A percentile compares a stretch with the other conserved stretches of the same genome.
Conservation (phyloP, 1,140 invertebrate genomes). For the Lerema accius region DNA sequence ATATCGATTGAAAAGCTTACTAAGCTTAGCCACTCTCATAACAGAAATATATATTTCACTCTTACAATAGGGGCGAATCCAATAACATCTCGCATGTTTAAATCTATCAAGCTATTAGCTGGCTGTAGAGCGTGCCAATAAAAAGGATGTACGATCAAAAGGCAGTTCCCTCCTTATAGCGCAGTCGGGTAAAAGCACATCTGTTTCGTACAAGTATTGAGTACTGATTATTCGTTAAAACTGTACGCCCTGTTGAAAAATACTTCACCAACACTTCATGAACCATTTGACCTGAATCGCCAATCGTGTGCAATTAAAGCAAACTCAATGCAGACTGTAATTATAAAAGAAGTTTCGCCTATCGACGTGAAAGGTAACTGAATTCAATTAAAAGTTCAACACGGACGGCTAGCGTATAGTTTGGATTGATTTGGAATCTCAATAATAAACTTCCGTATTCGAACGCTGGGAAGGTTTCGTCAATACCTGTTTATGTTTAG, state of each 20-base stretch:
- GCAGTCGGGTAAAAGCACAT: no score
- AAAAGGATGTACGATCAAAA: no score
- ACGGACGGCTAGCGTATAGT: conserved; percentile 44
- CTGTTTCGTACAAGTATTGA: no score
- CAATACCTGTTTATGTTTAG: conserved; percentile 1
- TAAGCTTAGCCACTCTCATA: no score
- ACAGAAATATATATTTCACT: no score
- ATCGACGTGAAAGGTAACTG: conserved; percentile 64
- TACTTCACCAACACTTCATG: neutral
- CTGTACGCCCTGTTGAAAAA: neutral
- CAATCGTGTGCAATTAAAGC: conserved; percentile 27
- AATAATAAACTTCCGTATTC: conserved; percentile 50
- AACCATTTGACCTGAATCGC: conserved; percentile 14
- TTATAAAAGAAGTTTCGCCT: conserved; percentile 73
- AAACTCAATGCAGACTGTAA: conserved; percentile 56
- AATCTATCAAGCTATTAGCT: no score
- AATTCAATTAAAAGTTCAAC: conserved; percentile 76
- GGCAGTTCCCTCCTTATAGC: no score
- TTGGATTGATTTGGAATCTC: conserved; percentile 60
- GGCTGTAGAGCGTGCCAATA: no score
- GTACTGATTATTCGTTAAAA: no score
- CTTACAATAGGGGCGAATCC: no score
- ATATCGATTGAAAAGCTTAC: no score
- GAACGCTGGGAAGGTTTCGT: conserved; percentile 28
- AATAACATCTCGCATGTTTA: no score